Conservation (phyloP, 2,888 invertebrate genomes). For the Habrosyne pyritoides region DNA sequence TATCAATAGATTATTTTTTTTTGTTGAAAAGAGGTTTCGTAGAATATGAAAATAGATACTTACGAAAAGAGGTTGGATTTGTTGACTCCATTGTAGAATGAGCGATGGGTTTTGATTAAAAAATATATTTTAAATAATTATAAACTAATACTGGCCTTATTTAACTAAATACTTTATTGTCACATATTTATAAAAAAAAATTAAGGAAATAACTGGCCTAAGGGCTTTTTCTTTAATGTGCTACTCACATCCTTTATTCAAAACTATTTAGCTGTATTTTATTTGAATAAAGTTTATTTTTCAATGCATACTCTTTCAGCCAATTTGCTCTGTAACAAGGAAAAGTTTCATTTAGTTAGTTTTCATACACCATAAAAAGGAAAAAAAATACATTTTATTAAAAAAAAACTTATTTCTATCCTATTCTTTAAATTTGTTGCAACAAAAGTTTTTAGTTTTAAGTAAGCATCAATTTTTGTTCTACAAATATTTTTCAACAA, state of each 20-base stretch:
- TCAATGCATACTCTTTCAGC: not conserved
- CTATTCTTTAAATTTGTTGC: too few relatives aligned
- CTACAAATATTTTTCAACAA: too few relatives aligned
- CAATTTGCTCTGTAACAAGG: conserved; percentile 4
- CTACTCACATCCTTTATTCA: not conserved
- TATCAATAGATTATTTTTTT: too few relatives aligned
- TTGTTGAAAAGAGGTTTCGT: too few relatives aligned
- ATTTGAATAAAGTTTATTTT: not conserved
- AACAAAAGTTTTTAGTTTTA: too few relatives aligned
- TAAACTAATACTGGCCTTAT: conserved; percentile 57
- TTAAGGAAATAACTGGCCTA: conserved; percentile 10
- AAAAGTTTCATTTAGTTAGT: not conserved
- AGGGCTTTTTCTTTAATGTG: not conserved
- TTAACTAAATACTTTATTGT: conserved; percentile 17
- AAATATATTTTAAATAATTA: not conserved
- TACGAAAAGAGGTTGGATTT: conserved; percentile 12
- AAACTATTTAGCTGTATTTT: not conserved
- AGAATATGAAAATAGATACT: too few relatives aligned
- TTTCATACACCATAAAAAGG: too few relatives aligned
- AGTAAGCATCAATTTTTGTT: too few relatives aligned
- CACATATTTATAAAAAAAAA: conserved; percentile 20
- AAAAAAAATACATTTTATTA: too few relatives aligned
- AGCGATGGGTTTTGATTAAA: conserved; percentile 20
- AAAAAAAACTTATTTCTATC: too few relatives aligned
- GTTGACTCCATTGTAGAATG: conserved; percentile 16